Evolutionary conservation across 2,888 invertebrate genomes (phyloP).

Genomic region (Caenorhabditis doughertyi): DNA sequence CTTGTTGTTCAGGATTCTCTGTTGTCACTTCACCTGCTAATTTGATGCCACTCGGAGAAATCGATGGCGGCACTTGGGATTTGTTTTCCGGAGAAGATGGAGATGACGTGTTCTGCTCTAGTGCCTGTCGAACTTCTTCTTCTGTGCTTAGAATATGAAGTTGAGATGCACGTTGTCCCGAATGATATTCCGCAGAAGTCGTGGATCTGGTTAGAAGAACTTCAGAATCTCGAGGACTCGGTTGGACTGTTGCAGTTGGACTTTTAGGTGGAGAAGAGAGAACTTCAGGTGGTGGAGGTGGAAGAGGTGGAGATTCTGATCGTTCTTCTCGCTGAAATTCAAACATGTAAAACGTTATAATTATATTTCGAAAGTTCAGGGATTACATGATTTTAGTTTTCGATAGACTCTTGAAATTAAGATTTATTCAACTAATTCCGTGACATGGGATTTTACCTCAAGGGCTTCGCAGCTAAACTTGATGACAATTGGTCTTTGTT

Average conservation of each 20-base stretch:
- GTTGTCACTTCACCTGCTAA: conserved; percentile 39
- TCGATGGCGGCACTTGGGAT: conserved; percentile 59
- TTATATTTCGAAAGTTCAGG: background rate
- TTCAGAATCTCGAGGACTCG: conserved; percentile 30
- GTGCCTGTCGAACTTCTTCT: conserved; percentile 53
- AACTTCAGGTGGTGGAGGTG: conserved; percentile 59
- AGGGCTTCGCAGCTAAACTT: background rate
- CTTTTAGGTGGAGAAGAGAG: conserved; percentile 46
- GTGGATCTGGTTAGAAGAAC: conserved; percentile 10
- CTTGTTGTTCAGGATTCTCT: conserved; percentile 12
- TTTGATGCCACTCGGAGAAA: conserved; percentile 60
- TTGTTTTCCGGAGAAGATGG: conserved; percentile 55
- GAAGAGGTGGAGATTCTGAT: conserved; percentile 60
- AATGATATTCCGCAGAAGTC: conserved; percentile 26
- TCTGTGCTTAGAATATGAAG: conserved; percentile 62
- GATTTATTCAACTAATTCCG: background rate
- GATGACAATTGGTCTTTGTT: background rate
- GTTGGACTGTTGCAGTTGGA: conserved; percentile 45
- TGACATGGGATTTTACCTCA: background rate
- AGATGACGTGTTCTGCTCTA: conserved; percentile 44
- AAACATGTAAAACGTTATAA: too few species aligned
- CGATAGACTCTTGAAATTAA: background rate
- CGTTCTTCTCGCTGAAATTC: conserved; percentile 43
- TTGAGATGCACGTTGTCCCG: conserved; percentile 45
- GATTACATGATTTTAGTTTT: background rate